These are phyloP conservation scores for Tanypteryx hageni DNA, from an alignment of 2,888 invertebrate genomes.

Conservation along the genomic window DNA sequence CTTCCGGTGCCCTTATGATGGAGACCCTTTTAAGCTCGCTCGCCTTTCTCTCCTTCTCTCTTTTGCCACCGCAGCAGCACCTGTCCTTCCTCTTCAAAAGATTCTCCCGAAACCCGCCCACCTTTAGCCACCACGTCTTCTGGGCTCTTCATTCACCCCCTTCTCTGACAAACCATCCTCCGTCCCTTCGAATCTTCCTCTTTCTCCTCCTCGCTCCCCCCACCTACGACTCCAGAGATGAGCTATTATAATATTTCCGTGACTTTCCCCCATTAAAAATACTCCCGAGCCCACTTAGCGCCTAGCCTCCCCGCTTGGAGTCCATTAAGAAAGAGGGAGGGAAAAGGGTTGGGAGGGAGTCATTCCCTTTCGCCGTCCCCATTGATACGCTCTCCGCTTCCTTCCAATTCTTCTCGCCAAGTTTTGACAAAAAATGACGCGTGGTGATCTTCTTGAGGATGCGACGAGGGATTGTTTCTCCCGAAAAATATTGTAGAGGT, in stretches of 20 bases:
- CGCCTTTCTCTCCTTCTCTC: background rate
- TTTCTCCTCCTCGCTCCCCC: background rate
- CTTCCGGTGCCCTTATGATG: conserved; percentile 61
- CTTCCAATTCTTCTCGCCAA: background rate
- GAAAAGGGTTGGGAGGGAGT: background rate
- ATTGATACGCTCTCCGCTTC: conserved; percentile 37
- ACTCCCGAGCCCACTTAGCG: conserved; percentile 59
- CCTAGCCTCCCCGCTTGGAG: conserved; percentile 28
- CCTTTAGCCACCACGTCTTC: background rate
- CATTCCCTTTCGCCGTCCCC: background rate
- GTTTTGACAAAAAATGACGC: background rate
- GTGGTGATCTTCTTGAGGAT: conserved; percentile 20
- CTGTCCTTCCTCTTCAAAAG: conserved; percentile 64
- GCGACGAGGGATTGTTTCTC: background rate
- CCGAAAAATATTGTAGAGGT: background rate
- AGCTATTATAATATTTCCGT: conserved; percentile 62
- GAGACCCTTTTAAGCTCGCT: conserved; percentile 35
- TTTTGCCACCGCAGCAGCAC: conserved; percentile 43
- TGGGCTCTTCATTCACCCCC: conserved; percentile 26
- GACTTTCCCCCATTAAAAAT: conserved; percentile 59
- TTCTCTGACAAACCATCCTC: background rate
- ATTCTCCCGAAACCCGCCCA: conserved; percentile 34
- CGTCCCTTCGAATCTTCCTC: background rate
- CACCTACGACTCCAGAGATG: conserved; percentile 42
- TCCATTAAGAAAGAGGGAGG: conserved; percentile 29